Conservation (phyloP, 2,888 invertebrate species). For the Stramonita haemastoma region DNA sequence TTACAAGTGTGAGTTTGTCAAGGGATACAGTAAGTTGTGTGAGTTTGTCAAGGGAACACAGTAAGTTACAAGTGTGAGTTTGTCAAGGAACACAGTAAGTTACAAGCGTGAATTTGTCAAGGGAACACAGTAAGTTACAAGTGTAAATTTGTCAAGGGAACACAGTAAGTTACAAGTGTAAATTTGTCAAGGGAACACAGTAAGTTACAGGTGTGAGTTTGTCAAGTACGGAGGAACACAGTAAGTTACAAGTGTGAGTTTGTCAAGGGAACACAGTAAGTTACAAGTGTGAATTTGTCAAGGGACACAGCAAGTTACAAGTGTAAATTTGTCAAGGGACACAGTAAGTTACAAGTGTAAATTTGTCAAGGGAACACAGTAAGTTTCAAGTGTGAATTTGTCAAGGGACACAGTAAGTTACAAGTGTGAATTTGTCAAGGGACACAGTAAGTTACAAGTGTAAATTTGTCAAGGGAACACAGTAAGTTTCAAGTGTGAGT, state of each 20-base stretch:
- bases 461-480: conserved; percentile 7
- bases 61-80: conserved; percentile 73
- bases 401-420: too few species aligned
- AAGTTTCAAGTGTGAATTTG: background rate
- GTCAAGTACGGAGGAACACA: conserved; percentile 73
- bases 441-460: conserved; percentile 58
- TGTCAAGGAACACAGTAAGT: conserved; percentile 73
- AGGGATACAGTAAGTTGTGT: too few species aligned
- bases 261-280: background rate
- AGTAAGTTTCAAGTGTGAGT: conserved; percentile 71
- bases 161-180: too few species aligned
- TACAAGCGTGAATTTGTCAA: conserved; percentile 63
- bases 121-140: too few species aligned
- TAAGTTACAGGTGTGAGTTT: conserved; percentile 73
- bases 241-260: conserved; percentile 58
- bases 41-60: conserved; percentile 40
- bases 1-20: too few species aligned
- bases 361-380: background rate
- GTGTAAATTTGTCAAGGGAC: conserved; percentile 53
- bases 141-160: too few species aligned
- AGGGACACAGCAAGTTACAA: too few species aligned
- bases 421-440: conserved; percentile 36
- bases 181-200: conserved; percentile 44
- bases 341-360: conserved; percentile 56
- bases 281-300: background rate